phyloP scores from a whole-genome alignment of 2,113 vertebrate species.

The Xiphophorus maculatus region DNA sequence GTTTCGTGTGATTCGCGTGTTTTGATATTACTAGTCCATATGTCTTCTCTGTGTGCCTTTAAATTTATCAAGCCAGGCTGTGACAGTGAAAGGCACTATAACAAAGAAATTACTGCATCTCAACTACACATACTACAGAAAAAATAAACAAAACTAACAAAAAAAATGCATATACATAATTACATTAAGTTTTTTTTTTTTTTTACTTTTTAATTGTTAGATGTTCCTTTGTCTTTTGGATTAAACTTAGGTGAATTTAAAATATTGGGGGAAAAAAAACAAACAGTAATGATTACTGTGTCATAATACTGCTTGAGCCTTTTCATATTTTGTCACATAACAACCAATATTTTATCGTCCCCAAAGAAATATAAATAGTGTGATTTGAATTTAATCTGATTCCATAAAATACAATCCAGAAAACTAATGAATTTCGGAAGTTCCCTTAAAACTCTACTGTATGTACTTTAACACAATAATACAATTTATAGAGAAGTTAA shows the following conservation, averaged over 20 bases:
- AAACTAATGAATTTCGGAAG: not conserved
- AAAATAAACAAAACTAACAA: too few relatives aligned
- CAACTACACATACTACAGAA: conserved; percentile 45
- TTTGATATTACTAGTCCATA: not conserved
- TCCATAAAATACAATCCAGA: not conserved
- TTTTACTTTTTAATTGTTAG: conserved; percentile 27
- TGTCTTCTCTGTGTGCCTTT: conserved; percentile 41
- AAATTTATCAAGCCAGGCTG: conserved; percentile 57
- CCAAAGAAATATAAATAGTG: not conserved
- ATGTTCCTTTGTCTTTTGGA: conserved; percentile 22
- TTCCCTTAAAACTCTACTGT: not conserved
- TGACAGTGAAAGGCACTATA: conserved; percentile 73
- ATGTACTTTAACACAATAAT: not conserved
- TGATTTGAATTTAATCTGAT: not conserved
- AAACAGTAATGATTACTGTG: not conserved
- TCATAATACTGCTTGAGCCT: not conserved
- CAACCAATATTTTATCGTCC: not conserved
- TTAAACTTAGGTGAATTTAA: not conserved
- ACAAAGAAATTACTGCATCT: conserved; percentile 63
- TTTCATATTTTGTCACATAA: not conserved
- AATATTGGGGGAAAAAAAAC: not conserved
- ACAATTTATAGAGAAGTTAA: not conserved
- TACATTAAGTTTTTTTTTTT: conserved; percentile 10
- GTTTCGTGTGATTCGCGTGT: conserved; percentile 7
- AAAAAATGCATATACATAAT: conserved; percentile 33